A percentile compares a stretch with the other conserved stretches of the same genome.
These are phyloP conservation scores for Sphyrna mokarran DNA, from an alignment of 2,113 vertebrate genomes.

Conservation along the genomic window DNA sequence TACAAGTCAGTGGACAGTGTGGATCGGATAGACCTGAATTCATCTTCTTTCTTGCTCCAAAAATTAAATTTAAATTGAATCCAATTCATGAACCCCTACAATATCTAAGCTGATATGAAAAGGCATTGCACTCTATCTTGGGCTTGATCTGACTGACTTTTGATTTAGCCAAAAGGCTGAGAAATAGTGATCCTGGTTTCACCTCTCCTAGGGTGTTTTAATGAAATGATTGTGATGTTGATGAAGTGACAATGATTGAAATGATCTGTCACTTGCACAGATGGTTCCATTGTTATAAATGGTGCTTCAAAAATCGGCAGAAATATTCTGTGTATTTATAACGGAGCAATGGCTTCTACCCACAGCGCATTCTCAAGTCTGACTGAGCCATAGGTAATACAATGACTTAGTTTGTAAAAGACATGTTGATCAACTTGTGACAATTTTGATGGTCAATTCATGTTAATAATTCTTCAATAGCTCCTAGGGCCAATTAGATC, in stretches of 20 bases:
- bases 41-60: too few species aligned
- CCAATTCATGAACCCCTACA: too few species aligned
- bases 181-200: too few species aligned
- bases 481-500: not conserved
- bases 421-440: not conserved
- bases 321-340: not conserved
- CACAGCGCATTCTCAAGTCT: not conserved
- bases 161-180: too few species aligned
- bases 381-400: not conserved
- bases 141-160: too few species aligned
- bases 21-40: too few species aligned
- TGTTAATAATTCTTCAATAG: not conserved
- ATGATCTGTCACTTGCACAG: not conserved
- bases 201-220: not conserved
- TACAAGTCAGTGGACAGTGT: too few species aligned
- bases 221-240: not conserved
- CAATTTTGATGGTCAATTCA: not conserved
- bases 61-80: too few species aligned
- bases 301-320: not conserved
- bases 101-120: too few species aligned
- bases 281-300: not conserved
- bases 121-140: too few species aligned
- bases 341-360: not conserved
- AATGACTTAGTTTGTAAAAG: not conserved
- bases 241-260: not conserved